Evolutionary conservation across 2,888 invertebrate genomes (phyloP).

Genomic region (Erebia palarica): DNA sequence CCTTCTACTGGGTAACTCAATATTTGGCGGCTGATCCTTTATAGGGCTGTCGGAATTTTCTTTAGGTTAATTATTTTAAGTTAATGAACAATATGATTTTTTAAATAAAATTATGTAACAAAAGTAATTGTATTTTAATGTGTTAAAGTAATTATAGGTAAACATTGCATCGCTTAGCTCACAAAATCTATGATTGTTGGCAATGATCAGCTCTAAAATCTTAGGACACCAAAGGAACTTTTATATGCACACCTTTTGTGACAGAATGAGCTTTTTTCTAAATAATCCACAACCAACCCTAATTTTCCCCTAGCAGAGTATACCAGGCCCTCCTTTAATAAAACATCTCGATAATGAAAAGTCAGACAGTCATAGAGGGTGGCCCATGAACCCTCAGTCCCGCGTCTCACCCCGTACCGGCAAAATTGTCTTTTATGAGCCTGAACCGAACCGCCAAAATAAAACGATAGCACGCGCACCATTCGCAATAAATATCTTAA

Average conservation of each 20-base stretch:
- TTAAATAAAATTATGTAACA: background rate
- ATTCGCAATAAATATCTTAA: conserved; percentile 78
- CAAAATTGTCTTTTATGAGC: conserved; percentile 64
- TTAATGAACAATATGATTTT: background rate
- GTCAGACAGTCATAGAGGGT: conserved; percentile 81
- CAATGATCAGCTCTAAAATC: background rate
- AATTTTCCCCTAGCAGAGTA: conserved; percentile 60
- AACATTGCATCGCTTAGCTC: background rate
- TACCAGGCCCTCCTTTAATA: conserved; percentile 77
- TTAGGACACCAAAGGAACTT: background rate
- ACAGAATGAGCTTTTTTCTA: background rate
- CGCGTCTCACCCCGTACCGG: conserved; percentile 43
- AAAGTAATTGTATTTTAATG: background rate
- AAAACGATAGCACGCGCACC: conserved; percentile 54
- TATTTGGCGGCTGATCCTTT: conserved; percentile 52
- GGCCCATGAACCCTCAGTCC: conserved; percentile 70
- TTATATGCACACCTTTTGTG: background rate
- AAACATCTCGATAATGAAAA: conserved; percentile 83
- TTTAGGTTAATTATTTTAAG: background rate
- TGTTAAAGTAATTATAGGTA: background rate
- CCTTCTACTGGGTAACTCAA: conserved; percentile 61
- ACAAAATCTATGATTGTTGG: background rate
- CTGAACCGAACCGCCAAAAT: conserved; percentile 60
- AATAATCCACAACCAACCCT: conserved; percentile 59
- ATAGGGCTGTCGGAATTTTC: conserved; percentile 37